These are phyloP conservation scores for Cataglyphis cursor DNA, from an alignment of 2,888 invertebrate genomes.

Conservation along the genomic window DNA sequence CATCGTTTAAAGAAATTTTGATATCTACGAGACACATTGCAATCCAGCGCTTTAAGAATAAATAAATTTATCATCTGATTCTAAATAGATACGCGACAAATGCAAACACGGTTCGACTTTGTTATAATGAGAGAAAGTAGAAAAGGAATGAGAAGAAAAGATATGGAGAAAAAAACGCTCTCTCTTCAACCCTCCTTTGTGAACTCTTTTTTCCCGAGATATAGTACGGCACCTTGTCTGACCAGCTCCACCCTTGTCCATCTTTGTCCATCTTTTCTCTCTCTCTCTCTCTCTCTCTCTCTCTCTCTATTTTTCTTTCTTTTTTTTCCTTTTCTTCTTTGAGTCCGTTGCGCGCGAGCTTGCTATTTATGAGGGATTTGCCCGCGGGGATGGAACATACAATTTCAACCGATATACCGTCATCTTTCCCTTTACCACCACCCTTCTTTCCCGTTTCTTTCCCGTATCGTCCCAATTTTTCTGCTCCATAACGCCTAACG, in stretches of 20 bases:
- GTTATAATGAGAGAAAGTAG: constrained; percentile 19
- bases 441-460: constrained; percentile 32
- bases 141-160: background rate
- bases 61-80: constrained; percentile 10
- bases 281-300: background rate
- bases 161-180: background rate
- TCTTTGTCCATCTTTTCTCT: constrained; percentile 3
- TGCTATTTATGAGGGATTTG: constrained; percentile 79
- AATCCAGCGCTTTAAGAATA: background rate
- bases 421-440: background rate
- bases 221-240: constrained; percentile 53
- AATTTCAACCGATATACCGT: constrained; percentile 72
- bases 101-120: constrained; percentile 48
- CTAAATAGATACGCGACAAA: constrained; percentile 37
- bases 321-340: constrained; percentile 12
- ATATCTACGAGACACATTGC: background rate
- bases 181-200: constrained; percentile 32
- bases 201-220: constrained; percentile 56
- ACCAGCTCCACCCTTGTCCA: constrained; percentile 19
- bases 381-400: constrained; percentile 63
- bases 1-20: background rate
- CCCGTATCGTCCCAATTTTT: constrained; percentile 74
- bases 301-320: background rate
- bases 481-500: constrained; percentile 76
- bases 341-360: constrained; percentile 69